Evolutionary conservation across 2,888 invertebrate species (phyloP), one percentile per base, ranked within the genome.

Genomic region (Andricus curvator): DNA sequence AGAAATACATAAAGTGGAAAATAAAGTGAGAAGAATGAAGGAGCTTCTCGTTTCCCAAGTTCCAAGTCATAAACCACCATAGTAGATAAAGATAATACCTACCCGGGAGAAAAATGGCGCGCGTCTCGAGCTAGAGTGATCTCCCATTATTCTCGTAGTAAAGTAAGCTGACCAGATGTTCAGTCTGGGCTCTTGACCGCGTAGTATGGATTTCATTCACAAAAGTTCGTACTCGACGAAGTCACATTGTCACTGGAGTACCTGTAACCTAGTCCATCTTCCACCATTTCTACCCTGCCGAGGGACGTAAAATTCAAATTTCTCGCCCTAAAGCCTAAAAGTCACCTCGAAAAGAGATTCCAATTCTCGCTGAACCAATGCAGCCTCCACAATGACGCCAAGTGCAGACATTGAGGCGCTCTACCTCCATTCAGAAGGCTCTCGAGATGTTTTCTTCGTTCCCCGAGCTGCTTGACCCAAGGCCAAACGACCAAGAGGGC

Each of bases 241-340:
- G 83, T 78, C 80, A 84, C 84, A 88, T 89, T 89, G 88, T 87
- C 84, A 77, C 78, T 91, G 80, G 88, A 92, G 91, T 90, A 90
- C 89, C 90, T 90, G 90, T 91, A 91, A 91, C 89, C 78, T 90
- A 89, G 86, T 87, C 83, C 83, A 80, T 79, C 82, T 80, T 78
- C 81, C 81, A 65, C 81, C 8, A n/a, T 66, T 37, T 51, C 48
- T 29, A 51, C 29, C 74, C 29, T 74, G 51, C n/a, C 33, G 78
- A 60, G 78, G 77, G 22, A 89, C 88, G 88, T 89, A 88, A 90
- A 90, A 91, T 91, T 90, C 81, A 88, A 90, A 91, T 91, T 91
- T 90, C 86, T 87, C 84, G 86, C 85, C 82, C 82, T 67, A 56
- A 74, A 74, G 77, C 85, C 82, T 81, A 65, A 74, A 74, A 74